Evolutionary conservation across 2,797 vertebrate genomes (phyloP), one percentile per base, ranked within the genome.

Genomic region (Heterohyrax brucei): DNA sequence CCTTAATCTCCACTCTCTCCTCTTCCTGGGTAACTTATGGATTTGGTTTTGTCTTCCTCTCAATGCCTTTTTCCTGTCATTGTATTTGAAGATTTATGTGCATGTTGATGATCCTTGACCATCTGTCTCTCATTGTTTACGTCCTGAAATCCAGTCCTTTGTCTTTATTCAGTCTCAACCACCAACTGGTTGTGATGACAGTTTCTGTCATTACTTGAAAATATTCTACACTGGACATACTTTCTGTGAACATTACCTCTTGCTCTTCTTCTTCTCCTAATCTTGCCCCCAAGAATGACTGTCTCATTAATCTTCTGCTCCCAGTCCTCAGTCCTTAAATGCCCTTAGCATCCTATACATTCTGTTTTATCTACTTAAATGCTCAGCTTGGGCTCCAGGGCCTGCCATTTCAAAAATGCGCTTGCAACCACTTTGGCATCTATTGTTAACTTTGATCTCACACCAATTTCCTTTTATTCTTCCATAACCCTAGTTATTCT

Each of bases 391-490:
- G 84, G 82, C 89, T 84, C 24, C 8, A 87, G 87, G 77, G 77
- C 85, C 6, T 94, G 84, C 56, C 28, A 10, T 94, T 97, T 95
- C 88, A 85, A 91, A 95, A 91, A 81, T 39, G 44, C 5, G 50
- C 18, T 93, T 82, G 83, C 50, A 70, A 46, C 89, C 9, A 16
- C 77, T 88, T 95, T 76, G 85, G 73, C 96, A 82, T 79, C 77
- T 81, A 85, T 76, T 97, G 87, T 87, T 33, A 28, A 28, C 75
- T 96, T 97, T 96, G 89, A 91, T 95, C 48, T 56, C 83, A 50
- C 75, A 76, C 86, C 62, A 94, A 30, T 95, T 95, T 87, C 39
- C 90, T 96, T 96, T 96, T 80, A 89, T 94, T 73, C 26, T 87
- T 75, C 16, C 13, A 68, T 24, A 84, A 59, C 21, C 39, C 33